Conservation (phyloP, 23 tunicate species). For the Phallusia fumigata region DNA sequence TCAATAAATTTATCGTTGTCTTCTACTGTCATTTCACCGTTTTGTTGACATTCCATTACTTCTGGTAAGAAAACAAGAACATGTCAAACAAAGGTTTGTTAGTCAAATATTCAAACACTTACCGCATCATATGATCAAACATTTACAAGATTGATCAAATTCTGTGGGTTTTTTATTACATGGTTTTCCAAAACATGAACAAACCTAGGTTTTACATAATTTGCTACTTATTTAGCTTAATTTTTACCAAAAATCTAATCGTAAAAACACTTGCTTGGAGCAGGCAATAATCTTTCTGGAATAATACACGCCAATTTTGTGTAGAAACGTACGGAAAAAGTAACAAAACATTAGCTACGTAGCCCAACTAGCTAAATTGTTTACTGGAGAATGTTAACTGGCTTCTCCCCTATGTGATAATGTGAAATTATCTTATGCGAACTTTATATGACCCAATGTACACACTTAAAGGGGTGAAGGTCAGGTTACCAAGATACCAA, state of each 20-base stretch:
- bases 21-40: conserved; percentile 14
- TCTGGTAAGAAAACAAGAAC: neutral
- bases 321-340: too few relatives aligned
- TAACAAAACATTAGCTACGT: too few relatives aligned
- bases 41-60: conserved; percentile 1
- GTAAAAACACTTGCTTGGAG: conserved; percentile 1
- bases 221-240: too few relatives aligned
- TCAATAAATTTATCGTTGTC: neutral
- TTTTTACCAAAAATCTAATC: too few relatives aligned
- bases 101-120: neutral
- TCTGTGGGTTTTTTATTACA: neutral
- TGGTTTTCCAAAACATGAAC: neutral
- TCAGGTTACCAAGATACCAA: conserved; percentile 68
- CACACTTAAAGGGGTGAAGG: conserved; percentile 12
- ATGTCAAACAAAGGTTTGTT: neutral
- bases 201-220: too few relatives aligned
- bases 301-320: neutral
- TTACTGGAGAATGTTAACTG: too few relatives aligned
- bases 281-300: neutral
- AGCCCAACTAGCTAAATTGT: too few relatives aligned
- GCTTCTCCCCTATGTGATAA: too few relatives aligned
- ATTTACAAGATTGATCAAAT: neutral
- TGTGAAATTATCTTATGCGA: neutral
- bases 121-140: neutral
- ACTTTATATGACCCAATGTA: neutral